phyloP scores from a whole-genome alignment of 2,113 vertebrate species.

The Salvelinus namaycush region DNA sequence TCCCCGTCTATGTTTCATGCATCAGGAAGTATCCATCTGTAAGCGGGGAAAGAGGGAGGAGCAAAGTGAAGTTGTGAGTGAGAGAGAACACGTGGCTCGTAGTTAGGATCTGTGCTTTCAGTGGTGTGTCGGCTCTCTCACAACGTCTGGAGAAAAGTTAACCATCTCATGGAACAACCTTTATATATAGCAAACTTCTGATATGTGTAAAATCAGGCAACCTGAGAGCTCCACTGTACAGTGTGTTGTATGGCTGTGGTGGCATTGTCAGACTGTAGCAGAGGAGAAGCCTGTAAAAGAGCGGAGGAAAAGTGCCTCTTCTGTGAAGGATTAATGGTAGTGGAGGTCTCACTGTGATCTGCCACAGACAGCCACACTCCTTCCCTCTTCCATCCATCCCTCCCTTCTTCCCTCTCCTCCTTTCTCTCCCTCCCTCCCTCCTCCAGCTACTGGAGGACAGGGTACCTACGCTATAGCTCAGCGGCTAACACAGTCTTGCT shows the following conservation, averaged over 20 bases:
- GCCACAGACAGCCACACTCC: slow-evolving; percentile 32
- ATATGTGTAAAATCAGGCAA: too few relatives aligned
- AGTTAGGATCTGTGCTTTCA: slow-evolving; percentile 36
- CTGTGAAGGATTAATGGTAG: slow-evolving; percentile 60
- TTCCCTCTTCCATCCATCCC: slow-evolving; percentile 30
- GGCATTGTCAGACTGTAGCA: not conserved
- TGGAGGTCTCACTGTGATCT: slow-evolving; percentile 54
- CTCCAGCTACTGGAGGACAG: too few relatives aligned
- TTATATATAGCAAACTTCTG: too few relatives aligned
- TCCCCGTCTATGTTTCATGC: slow-evolving; percentile 42
- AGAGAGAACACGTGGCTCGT: slow-evolving; percentile 42
- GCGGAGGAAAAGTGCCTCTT: slow-evolving; percentile 20
- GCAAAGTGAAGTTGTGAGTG: not conserved
- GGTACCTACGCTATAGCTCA: too few relatives aligned
- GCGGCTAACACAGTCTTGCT: too few relatives aligned
- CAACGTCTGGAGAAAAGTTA: too few relatives aligned
- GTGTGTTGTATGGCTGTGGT: not conserved
- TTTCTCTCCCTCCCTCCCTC: too few relatives aligned
- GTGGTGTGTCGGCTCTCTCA: slow-evolving; percentile 4
- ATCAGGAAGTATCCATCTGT: slow-evolving; percentile 63
- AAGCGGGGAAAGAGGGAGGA: slow-evolving; percentile 28
- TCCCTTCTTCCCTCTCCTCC: too few relatives aligned
- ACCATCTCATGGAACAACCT: too few relatives aligned
- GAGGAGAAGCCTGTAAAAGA: slow-evolving; percentile 1
- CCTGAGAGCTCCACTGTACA: not conserved